Base-by-base conservation (phyloP, 2,113 vertebrate species). In the Anser brachyrhynchus region DNA sequence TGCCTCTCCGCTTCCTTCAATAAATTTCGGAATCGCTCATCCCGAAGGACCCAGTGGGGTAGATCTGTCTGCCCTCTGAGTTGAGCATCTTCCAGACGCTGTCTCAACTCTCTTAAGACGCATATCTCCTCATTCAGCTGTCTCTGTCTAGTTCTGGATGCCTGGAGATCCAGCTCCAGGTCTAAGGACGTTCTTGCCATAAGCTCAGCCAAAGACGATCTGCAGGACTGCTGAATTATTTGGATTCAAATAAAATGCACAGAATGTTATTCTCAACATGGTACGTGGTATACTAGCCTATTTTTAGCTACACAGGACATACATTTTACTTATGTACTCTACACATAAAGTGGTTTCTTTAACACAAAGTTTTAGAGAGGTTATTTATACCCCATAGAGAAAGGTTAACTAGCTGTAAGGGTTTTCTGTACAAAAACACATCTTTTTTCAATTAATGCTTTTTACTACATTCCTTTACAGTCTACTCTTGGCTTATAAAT, bases 81-180 rank as follows among this genome's bases (percentile, higher is more conserved):
- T 26, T 98, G 98, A 6, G 98, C 99, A 37, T 99, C 99, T 97
- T 99, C 99, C 78, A 99, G 97, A 13, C 99, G 98, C 93, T 99
- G 98, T 95, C 99, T 99, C 93, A 99, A 96, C 94, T 99, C 99
- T 52, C 99, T 98, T 54, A 99, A 97, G 29, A 98, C 91, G 71
- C 96, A 98, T 96, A 99, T 98, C 98, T 99, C 99, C 97, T 99
- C 99, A 13, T 98, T 98, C 97, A 99, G 98, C 98, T 99, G 99
- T 96, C 98, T 98, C 98, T 99, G 99, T 76, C 98, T 98, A 13
- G 99, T 99, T 97, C 99, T 98, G 85, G 99, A 99, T 37, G 99
- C 99, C 99, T 99, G 99, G 97, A 99, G 99, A 97, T 99, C 99
- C 99, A 99, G 99, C 99, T 99, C 99, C 99, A 99, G 98, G 98